Evolutionary conservation across 1,140 invertebrate genomes (phyloP), one percentile per base, ranked within the genome.

Genomic region (Plutomurus gul): DNA sequence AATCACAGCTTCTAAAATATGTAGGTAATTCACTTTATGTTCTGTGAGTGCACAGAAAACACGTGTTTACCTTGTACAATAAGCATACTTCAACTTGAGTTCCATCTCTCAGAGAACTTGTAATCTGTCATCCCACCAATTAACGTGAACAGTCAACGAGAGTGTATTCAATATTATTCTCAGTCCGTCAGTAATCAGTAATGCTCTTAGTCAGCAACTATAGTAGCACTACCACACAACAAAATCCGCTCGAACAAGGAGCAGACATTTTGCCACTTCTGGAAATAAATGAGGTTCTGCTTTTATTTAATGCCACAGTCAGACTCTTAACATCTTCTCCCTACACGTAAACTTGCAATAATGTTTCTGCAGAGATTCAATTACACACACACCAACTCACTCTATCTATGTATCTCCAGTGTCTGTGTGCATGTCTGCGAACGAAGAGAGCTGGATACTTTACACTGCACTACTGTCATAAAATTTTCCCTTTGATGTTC

Each of bases 401-500:
- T 51, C 47, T 51, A 51, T n/a, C n/a, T n/a, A n/a, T n/a, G n/a
- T n/a, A n/a, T n/a, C n/a, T n/a, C n/a, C n/a, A n/a, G n/a, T n/a
- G n/a, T n/a, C n/a, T n/a, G 47, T 51, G 47, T 51, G 47, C n/a
- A n/a, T n/a, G n/a, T n/a, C n/a, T n/a, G n/a, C n/a, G n/a, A n/a
- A n/a, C n/a, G n/a, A n/a, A n/a, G 7, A 43, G n/a, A 13, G 39
- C 39, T 13, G 39, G n/a, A 8, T 43, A 43, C 2, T n/a, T n/a
- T n/a, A 43, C 39, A 43, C 2, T 43, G 11, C 39, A 43, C 39
- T 43, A 60, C 27, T 25, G 51, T 60, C 56, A 65, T 65, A 65
- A 65, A 65, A 65, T 65, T 25, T 65, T 30, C 56, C 30, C 30
- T 65, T 65, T 65, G 56, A 65, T 65, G 56, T 65, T 27, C 6